A percentile compares a stretch with the other conserved stretches of the same genome.
phyloP scores from a whole-genome alignment of 2,888 invertebrate species.

The Plusia festucae region DNA sequence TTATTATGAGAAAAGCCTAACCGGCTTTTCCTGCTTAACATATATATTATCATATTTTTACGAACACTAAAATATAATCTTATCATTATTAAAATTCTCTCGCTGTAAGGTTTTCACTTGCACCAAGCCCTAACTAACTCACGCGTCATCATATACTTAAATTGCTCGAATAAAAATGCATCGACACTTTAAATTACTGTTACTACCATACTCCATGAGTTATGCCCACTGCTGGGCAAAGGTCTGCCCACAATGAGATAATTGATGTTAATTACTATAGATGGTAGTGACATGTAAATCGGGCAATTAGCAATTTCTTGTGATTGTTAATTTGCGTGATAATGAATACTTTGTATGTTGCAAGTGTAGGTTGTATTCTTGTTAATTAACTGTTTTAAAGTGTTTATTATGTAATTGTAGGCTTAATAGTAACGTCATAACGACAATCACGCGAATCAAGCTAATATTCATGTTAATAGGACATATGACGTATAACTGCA shows the following conservation, averaged over 20 bases:
- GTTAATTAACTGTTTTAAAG: not conserved
- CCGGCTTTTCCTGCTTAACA: no score
- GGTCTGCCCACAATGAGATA: conserved; percentile 47
- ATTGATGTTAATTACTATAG: conserved; percentile 51
- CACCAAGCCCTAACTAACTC: conserved; percentile 64
- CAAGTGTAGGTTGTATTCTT: not conserved
- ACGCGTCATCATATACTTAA: conserved; percentile 78
- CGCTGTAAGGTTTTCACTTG: conserved; percentile 55
- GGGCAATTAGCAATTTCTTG: conserved; percentile 28
- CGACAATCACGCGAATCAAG: not conserved
- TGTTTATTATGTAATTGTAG: not conserved
- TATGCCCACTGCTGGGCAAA: conserved; percentile 54
- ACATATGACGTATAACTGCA: no score
- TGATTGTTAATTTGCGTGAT: conserved; percentile 33
- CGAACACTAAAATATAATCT: not conserved
- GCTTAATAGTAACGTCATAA: not conserved
- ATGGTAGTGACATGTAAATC: conserved; percentile 41
- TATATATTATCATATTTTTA: no score
- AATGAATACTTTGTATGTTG: not conserved
- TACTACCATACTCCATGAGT: conserved; percentile 38
- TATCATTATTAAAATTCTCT: not conserved
- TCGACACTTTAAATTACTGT: conserved; percentile 62
- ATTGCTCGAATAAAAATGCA: conserved; percentile 83
- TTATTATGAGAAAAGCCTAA: no score
- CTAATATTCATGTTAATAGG: no score